Evolutionary conservation across 2,797 vertebrate species (phyloP).

Genomic region (Halcyon smyrnensis): DNA sequence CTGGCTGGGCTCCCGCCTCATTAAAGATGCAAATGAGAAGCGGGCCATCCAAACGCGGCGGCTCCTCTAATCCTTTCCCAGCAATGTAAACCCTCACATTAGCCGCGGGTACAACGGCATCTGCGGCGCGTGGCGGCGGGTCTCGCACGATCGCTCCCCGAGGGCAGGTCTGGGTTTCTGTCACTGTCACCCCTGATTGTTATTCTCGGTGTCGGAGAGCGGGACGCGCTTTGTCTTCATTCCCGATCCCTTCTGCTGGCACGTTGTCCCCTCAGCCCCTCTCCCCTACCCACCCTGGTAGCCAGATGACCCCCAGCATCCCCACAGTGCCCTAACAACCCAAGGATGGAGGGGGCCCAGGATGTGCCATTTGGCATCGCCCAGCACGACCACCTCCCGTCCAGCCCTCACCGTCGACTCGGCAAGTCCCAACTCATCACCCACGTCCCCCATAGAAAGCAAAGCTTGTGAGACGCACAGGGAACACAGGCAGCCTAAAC

Average conservation of each 20-base stretch:
- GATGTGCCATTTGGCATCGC: rapidly evolving
- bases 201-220: background rate
- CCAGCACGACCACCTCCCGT: rapidly evolving
- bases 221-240: background rate
- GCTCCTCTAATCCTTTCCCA: constrained; percentile 74
- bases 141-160: constrained; percentile 9
- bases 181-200: background rate
- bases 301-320: no score
- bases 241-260: background rate
- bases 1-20: constrained; percentile 77
- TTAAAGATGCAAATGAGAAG: constrained; percentile 81
- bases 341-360: rapidly evolving
- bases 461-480: background rate
- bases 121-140: background rate
- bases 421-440: rapidly evolving
- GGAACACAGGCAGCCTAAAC: background rate
- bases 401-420: background rate
- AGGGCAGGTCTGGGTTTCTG: background rate
- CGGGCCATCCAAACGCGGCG: constrained; percentile 49
- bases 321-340: rapidly evolving
- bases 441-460: rapidly evolving
- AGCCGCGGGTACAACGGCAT: constrained; percentile 60
- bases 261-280: background rate
- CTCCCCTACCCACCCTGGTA: background rate
- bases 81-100: constrained; percentile 65